Conservation (phyloP, 2,797 vertebrate genomes). For the Melopsittacus undulatus region DNA sequence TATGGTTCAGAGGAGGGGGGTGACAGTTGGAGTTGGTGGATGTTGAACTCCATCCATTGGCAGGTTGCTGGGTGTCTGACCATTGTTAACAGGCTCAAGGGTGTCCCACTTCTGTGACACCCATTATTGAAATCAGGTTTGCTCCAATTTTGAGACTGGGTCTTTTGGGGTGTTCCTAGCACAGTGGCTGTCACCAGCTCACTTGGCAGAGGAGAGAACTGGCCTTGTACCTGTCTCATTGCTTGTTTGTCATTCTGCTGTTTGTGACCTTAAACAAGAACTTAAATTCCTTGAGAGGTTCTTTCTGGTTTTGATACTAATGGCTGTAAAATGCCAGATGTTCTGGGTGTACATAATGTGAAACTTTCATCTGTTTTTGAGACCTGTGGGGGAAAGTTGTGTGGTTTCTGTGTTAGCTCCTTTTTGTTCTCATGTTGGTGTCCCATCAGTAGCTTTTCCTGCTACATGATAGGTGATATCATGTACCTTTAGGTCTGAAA, state of each 20-base stretch:
- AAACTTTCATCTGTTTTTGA: neutral
- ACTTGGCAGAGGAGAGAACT: neutral
- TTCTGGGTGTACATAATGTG: neutral
- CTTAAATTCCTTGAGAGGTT: neutral
- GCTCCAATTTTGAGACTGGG: neutral
- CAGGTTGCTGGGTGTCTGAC: neutral
- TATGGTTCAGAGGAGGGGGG: neutral
- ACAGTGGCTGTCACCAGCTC: neutral
- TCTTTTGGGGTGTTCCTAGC: neutral
- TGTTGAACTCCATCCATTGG: neutral
- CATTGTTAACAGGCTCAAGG: neutral
- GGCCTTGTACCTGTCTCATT: neutral
- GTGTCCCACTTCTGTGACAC: neutral
- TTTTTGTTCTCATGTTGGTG: neutral
- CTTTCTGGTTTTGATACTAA: neutral
- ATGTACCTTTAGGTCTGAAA: neutral
- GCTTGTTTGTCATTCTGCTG: neutral
- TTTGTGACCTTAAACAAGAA: neutral
- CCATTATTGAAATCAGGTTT: neutral
- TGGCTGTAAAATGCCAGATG: neutral
- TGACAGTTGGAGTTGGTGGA: neutral
- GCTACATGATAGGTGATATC: neutral
- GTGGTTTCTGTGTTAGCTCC: neutral
- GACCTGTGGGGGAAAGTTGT: neutral
- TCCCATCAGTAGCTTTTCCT: neutral